Conservation (phyloP, 2,113 vertebrate genomes). For the Neogale vison region DNA sequence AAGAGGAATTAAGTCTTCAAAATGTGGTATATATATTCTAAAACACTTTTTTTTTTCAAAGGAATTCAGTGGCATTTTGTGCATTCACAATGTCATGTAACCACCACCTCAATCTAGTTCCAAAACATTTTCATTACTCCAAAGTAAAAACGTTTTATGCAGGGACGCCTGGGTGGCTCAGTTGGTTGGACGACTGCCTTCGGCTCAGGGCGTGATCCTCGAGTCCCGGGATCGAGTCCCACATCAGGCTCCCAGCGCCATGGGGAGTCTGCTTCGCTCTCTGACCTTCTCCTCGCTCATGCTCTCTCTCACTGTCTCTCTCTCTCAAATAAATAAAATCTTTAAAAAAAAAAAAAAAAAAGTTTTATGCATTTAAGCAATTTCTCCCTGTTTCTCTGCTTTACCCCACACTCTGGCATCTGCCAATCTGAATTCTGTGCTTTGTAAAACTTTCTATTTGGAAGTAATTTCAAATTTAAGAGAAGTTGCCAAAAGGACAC, state of each 20-base stretch:
- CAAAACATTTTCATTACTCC: background rate
- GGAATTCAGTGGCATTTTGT: background rate
- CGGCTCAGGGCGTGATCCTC: too few species aligned
- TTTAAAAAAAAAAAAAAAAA: too few species aligned
- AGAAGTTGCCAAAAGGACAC: background rate
- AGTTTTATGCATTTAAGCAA: background rate
- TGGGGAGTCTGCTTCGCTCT: too few species aligned
- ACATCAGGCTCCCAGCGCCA: too few species aligned
- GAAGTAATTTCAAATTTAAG: constrained; percentile 24
- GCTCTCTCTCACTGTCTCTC: too few species aligned
- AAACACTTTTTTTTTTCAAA: background rate
- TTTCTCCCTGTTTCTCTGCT: background rate
- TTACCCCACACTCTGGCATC: background rate
- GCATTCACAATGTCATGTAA: background rate
- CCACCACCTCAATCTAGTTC: background rate
- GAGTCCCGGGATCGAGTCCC: too few species aligned
- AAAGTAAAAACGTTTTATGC: background rate
- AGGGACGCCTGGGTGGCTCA: too few species aligned
- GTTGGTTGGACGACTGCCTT: too few species aligned
- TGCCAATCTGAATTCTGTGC: background rate
- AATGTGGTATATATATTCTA: constrained; percentile 52
- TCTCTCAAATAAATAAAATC: too few species aligned
- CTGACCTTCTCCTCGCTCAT: too few species aligned
- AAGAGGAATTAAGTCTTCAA: constrained; percentile 59
- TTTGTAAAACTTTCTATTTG: constrained; percentile 43